phyloP scores from a whole-genome alignment of 2,113 vertebrate genomes.

The Aleadryas rufinucha region DNA sequence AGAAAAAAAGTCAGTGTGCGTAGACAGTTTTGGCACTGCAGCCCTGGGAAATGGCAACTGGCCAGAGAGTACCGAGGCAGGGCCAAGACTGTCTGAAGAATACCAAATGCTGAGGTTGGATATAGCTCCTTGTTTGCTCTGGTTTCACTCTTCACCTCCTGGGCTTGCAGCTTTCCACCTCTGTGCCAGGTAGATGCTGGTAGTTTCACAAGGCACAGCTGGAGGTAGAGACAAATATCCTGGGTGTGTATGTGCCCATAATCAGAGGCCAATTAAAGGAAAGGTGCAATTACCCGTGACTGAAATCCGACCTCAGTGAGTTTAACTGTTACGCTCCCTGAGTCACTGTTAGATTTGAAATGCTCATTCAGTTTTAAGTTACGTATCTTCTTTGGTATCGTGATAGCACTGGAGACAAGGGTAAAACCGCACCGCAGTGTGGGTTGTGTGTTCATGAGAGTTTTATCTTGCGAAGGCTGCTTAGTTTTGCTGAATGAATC shows the following conservation, averaged over 20 bases:
- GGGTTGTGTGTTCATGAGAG: not conserved
- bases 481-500: not conserved
- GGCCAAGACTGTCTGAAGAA: conserved; percentile 67
- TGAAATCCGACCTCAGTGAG: not conserved
- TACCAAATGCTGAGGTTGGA: conserved; percentile 46
- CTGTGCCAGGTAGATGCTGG: not conserved
- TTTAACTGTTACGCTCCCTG: not conserved
- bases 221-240: not conserved
- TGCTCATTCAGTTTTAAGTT: not conserved
- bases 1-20: not conserved
- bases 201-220: not conserved
- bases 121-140: not conserved
- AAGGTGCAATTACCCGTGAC: not conserved
- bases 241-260: not conserved
- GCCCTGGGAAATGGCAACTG: conserved; percentile 75
- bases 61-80: conserved; percentile 53
- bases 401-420: not conserved
- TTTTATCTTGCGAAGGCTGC: not conserved
- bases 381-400: not conserved
- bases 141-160: not conserved
- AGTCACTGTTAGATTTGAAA: not conserved
- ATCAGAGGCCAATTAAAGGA: not conserved
- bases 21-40: conserved; percentile 61
- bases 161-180: not conserved
- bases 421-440: not conserved